These are phyloP conservation scores for Hydropsyche tenuis DNA, from an alignment of 1,140 invertebrate genomes.

Conservation along the genomic window DNA sequence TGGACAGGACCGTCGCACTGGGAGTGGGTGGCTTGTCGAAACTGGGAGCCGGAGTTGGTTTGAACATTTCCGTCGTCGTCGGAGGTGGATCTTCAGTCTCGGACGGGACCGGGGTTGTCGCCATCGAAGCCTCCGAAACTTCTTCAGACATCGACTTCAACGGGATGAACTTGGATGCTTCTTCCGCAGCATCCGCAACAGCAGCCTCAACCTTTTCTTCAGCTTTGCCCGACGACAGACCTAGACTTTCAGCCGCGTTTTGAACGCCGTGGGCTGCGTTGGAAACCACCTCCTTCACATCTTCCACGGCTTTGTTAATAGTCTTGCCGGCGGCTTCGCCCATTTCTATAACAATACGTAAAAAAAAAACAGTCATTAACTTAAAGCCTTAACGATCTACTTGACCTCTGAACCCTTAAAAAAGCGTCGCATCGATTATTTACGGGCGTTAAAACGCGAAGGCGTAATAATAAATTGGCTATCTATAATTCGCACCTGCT, in stretches of 20 bases:
- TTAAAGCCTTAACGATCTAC: too few relatives aligned
- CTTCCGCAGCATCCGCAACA: not conserved
- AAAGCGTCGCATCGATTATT: too few relatives aligned
- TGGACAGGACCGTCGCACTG: constrained; percentile 30
- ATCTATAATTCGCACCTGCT: too few relatives aligned
- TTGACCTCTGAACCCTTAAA: too few relatives aligned
- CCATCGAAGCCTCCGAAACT: constrained; percentile 28
- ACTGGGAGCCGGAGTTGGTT: constrained; percentile 47
- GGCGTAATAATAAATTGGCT: too few relatives aligned
- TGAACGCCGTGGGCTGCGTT: constrained; percentile 40
- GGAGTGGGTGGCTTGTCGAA: constrained; percentile 48
- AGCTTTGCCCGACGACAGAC: not conserved
- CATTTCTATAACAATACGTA: constrained; percentile 43
- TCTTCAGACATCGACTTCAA: constrained; percentile 26
- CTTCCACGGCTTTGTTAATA: constrained; percentile 42
- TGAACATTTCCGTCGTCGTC: constrained; percentile 35
- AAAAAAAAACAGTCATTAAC: constrained; percentile 12
- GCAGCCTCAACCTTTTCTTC: not conserved
- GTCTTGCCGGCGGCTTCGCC: constrained; percentile 40
- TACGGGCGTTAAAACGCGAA: too few relatives aligned
- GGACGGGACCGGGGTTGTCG: constrained; percentile 26
- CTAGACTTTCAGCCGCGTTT: constrained; percentile 15
- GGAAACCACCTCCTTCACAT: constrained; percentile 45
- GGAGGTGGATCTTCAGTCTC: constrained; percentile 23
- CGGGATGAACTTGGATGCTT: constrained; percentile 32